Evolutionary conservation across 2,888 invertebrate genomes (phyloP).

Genomic region (Troglohyphantes excavatus): DNA sequence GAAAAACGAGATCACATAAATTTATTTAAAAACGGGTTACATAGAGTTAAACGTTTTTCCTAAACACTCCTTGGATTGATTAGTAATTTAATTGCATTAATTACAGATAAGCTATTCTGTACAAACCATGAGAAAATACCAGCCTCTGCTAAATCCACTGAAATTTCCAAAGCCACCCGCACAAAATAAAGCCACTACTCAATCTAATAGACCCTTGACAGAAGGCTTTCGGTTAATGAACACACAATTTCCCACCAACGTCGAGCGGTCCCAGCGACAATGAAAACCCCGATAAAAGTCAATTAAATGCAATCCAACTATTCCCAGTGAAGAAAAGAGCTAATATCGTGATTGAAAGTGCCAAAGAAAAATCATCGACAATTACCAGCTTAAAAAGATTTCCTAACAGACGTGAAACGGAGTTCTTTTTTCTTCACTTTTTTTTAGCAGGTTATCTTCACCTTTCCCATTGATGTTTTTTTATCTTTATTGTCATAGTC

Average conservation of each 20-base stretch:
- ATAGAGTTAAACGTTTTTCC: too few species aligned
- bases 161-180: background rate
- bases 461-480: background rate
- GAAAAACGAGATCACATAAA: too few species aligned
- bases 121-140: too few species aligned
- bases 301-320: constrained; percentile 3
- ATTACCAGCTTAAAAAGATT: constrained; percentile 9
- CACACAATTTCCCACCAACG: background rate
- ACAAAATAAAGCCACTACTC: background rate
- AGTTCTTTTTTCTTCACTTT: too few species aligned
- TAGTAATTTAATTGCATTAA: too few species aligned
- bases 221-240: background rate
- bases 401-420: background rate
- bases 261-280: background rate
- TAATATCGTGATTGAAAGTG: constrained; percentile 6
- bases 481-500: background rate
- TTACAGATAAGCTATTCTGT: too few species aligned
- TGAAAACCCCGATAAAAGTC: constrained; percentile 5
- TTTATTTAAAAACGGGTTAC: too few species aligned
- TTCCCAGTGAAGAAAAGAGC: constrained; percentile 5
- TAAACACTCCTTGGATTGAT: too few species aligned
- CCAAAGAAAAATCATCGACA: constrained; percentile 9
- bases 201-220: background rate
- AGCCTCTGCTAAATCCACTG: too few species aligned
- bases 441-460: background rate